A percentile compares a stretch with the other conserved stretches of the same genome.
Conservation (phyloP, 2,797 vertebrate genomes). For the Enteromius thamalakanensis region DNA sequence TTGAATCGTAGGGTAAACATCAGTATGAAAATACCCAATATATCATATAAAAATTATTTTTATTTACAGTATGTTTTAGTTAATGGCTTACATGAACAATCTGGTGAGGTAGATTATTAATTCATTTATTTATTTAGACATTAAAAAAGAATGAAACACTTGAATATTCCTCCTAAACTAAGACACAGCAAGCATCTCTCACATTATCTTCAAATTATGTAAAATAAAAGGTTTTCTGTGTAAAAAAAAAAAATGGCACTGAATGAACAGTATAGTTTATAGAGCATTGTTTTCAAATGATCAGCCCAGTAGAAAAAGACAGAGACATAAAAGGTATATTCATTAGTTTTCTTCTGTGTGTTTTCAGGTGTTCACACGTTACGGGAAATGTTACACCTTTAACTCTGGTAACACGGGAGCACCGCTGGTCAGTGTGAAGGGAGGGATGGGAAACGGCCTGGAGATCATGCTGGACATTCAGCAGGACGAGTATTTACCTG, state of each 20-base stretch:
- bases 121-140: neutral
- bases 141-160: neutral
- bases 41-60: neutral
- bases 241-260: no score
- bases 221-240: neutral
- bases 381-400: slow-evolving; percentile 98
- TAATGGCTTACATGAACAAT: neutral
- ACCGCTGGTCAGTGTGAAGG: slow-evolving; percentile 89
- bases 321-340: neutral
- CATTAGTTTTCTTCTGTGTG: slow-evolving; percentile 52
- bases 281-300: neutral
- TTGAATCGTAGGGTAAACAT: neutral
- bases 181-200: neutral
- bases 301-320: neutral
- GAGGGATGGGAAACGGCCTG: slow-evolving; percentile 95
- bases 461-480: slow-evolving; percentile 99
- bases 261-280: neutral
- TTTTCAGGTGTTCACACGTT: slow-evolving; percentile 90
- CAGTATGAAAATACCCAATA: neutral
- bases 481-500: slow-evolving; percentile 95
- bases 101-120: neutral
- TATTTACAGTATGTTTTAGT: neutral
- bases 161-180: neutral
- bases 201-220: neutral
- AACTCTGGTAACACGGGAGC: slow-evolving; percentile 87